Evolutionary conservation across 2,797 vertebrate species (phyloP).

Genomic region (Melanotaenia nigrans): DNA sequence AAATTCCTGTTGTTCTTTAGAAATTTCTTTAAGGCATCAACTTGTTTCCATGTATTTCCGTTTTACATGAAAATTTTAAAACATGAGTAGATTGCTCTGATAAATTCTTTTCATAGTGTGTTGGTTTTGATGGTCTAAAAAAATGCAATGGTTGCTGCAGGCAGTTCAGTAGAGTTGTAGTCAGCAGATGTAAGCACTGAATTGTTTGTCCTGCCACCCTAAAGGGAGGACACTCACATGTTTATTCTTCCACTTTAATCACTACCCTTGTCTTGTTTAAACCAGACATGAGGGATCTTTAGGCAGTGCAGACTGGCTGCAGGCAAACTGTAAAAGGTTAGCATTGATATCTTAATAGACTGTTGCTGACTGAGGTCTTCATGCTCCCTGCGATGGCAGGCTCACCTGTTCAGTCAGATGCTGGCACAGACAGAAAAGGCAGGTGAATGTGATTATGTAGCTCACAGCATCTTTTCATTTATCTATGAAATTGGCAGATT

Average conservation of each 20-base stretch:
- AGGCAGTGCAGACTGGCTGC: slow-evolving; percentile 53
- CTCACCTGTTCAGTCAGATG: slow-evolving; percentile 43
- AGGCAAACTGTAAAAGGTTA: slow-evolving; percentile 37
- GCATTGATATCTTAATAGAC: slow-evolving; percentile 56
- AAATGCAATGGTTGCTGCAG: not conserved
- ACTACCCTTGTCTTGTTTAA: slow-evolving; percentile 26
- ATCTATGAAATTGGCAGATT: slow-evolving; percentile 8
- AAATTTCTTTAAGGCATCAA: not conserved
- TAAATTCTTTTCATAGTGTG: slow-evolving; percentile 3
- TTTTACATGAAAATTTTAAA: slow-evolving; percentile 2
- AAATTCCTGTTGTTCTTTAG: not conserved
- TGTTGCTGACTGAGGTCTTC: slow-evolving; percentile 63
- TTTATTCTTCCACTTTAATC: slow-evolving; percentile 29
- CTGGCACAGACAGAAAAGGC: slow-evolving; percentile 13
- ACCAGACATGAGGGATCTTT: slow-evolving; percentile 12
- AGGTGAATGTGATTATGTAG: slow-evolving; percentile 14
- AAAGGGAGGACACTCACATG: slow-evolving; percentile 3
- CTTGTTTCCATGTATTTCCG: not conserved
- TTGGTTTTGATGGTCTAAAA: not conserved
- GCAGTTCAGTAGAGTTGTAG: not conserved
- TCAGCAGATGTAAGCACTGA: slow-evolving; percentile 11
- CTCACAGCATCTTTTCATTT: not conserved
- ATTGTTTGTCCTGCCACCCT: slow-evolving; percentile 13
- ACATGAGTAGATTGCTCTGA: slow-evolving; percentile 11
- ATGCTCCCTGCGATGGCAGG: slow-evolving; percentile 6